Evolutionary conservation across 2,888 invertebrate species (phyloP), one percentile per base, ranked within the genome.

Genomic region (Cerastis rubricosa): DNA sequence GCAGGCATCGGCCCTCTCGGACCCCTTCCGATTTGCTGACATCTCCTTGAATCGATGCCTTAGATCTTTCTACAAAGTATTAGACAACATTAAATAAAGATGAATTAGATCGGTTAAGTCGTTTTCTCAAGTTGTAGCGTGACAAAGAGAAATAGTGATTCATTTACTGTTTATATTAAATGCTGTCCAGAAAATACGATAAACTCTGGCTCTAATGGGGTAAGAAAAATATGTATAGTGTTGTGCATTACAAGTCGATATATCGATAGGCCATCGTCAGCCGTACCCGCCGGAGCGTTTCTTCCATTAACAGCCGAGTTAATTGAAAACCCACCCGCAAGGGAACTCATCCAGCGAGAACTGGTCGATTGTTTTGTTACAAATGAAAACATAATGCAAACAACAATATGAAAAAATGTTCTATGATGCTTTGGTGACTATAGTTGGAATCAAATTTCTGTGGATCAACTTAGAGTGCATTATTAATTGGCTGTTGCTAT

Each of bases 311-410:
- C 73, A 75, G 74, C 71, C 25, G 85, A 85, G 88, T 91, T 91
- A 91, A 91, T 91, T 91, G 89, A 84, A 91, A 91, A 88, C 85
- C 85, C 82, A 72, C 74, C 70, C 80, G 86, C 78, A 76, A 81
- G 87, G 72, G 75, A 70, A 81, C 76, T 78, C 88, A 88, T 78
- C 73, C 83, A 80, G 80, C 77, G 78, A 78, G 83, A 83, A 74
- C 80, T 70, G 80, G 29, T 77, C 79, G 70, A 85, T 89, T 89
- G 89, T 86, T 86, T 84, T 79, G 75, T 85, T 71, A 79, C 79
- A 84, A 88, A 87, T 86, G 84, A 89, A 90, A 89, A 89, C 85
- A 86, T 85, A 76, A 74, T 67, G 68, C 67, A 59, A 73, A 76
- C 75, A 76, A 78, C 78, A 79, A 79, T 75, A 54, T 49, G 73